Conservation (phyloP, 1,140 invertebrate genomes). For the Melanaphis sacchari region DNA sequence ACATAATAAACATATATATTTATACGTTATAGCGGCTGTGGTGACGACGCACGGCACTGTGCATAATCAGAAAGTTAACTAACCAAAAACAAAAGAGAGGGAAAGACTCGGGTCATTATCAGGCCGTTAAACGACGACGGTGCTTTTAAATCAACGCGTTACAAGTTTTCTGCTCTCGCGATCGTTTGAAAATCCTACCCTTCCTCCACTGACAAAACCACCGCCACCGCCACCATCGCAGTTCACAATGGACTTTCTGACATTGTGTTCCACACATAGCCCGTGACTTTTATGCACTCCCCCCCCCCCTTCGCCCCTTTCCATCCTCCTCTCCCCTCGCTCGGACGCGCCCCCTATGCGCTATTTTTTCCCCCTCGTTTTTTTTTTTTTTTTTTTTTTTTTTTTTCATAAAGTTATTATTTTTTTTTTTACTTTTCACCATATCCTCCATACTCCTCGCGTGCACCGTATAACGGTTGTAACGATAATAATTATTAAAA, state of each 20-base stretch:
- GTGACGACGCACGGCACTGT: slow-evolving; percentile 7
- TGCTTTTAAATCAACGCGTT: slow-evolving; percentile 48
- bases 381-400: slow-evolving; percentile 2
- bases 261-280: background rate
- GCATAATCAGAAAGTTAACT: slow-evolving; percentile 54
- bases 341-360: too few relatives aligned
- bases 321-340: too few relatives aligned
- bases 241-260: background rate
- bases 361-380: background rate
- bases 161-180: slow-evolving; percentile 39
- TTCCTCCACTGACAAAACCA: background rate
- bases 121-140: slow-evolving; percentile 6
- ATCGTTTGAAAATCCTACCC: background rate
- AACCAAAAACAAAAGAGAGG: slow-evolving; percentile 40
- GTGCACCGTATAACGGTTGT: background rate
- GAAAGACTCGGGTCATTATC: slow-evolving; percentile 43
- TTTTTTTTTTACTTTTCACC: background rate
- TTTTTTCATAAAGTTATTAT: background rate
- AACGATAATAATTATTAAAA: slow-evolving; percentile 1
- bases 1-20: background rate
- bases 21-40: too few relatives aligned
- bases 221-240: background rate
- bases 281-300: background rate
- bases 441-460: background rate
- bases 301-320: background rate